Base-by-base conservation (phyloP, 2,797 vertebrate genomes). In the Choloepus didactylus region DNA sequence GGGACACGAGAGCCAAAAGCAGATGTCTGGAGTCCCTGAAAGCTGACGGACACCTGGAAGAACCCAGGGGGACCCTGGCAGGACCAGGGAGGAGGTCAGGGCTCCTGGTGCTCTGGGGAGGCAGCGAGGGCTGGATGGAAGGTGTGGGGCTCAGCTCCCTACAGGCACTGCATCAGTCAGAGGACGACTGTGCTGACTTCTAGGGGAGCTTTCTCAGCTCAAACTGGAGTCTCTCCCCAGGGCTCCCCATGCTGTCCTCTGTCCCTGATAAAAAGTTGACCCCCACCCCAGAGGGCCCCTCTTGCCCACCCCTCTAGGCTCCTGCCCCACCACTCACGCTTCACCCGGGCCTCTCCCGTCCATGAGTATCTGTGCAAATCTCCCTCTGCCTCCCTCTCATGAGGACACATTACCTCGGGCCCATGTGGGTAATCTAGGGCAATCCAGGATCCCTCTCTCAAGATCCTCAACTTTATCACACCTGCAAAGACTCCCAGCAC, bases 71-170 rank as follows among this genome's bases (percentile, higher is more conserved):
- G n/a, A 9, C 25, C 25, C 66, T 21, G 18, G 49, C 35, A 3
- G 35, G 66, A 29, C 10, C 2, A 1, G 1, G 15, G 64, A 23
- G 16, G 25, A 19, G 12, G n/a, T 6, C n/a, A 6, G 64, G 3
- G n/a, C 16, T 46, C 41, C 0, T 49, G 49, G 49, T 49, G 49
- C 49, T 12, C 49, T 49, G 49, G 49, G 49, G 49, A 49, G 21
- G 25, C 64, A 3, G 59, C 41, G 14, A 21, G 21, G 62, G 44
- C 49, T 4, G 31, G 44, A 25, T 2, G 27, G 60, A 21, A 1
- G 29, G 18, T 15, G 41, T 11, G 41, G 25, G 11, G 41, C 38
- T 25, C 70, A 25, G 67, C 67, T 11, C 2, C 49, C 49, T 9
- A 9, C 9, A 12, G 49, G 49, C 49, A 12, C 49, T 12, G 12